Conservation (phyloP, 2,113 vertebrate species). For the Spizaetus ornatus region DNA sequence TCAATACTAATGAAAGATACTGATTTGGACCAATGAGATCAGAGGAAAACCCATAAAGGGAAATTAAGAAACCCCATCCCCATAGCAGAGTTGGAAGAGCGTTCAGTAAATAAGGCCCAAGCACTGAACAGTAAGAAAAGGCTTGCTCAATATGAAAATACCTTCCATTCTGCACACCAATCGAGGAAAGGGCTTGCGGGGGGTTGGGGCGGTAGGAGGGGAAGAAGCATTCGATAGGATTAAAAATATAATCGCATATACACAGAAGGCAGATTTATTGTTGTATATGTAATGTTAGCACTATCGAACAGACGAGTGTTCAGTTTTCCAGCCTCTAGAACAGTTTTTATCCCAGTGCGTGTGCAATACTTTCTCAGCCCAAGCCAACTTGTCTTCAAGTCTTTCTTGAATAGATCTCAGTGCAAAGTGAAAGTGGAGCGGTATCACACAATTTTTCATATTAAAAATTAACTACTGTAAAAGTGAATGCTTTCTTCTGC, state of each 20-base stretch:
- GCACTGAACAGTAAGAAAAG: background rate
- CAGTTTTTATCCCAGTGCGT: background rate
- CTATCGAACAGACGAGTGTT: background rate
- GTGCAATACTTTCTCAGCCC: background rate
- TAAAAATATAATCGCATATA: background rate
- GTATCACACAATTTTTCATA: background rate
- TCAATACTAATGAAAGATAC: background rate
- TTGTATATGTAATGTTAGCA: background rate
- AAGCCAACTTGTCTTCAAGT: background rate
- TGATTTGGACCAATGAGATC: background rate
- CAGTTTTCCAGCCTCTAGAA: background rate
- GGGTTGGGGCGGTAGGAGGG: no score
- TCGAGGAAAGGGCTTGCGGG: background rate
- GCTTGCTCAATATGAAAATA: background rate
- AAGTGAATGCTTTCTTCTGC: background rate
- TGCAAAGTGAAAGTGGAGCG: background rate
- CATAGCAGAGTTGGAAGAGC: background rate
- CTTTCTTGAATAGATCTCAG: background rate
- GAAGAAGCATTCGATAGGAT: background rate
- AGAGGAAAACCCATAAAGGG: background rate
- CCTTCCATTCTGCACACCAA: background rate
- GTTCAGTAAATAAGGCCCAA: background rate
- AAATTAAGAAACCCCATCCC: background rate
- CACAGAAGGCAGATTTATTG: background rate
- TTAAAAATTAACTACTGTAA: background rate